Conservation (phyloP, 2,888 invertebrate genomes). For the Periphyllus acericola region DNA sequence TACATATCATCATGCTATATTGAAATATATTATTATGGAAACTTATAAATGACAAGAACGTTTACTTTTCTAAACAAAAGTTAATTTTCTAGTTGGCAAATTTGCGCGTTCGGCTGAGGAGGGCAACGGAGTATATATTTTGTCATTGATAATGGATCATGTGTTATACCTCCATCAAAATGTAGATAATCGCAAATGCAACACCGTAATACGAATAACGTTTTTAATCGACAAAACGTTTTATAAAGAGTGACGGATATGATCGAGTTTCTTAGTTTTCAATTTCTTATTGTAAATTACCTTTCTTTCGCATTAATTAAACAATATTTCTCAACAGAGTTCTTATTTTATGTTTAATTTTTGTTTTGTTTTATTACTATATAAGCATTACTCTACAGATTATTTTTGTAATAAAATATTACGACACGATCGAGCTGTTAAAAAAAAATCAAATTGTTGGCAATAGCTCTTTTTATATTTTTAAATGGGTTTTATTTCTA, state of each 20-base stretch:
- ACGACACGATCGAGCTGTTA: neutral
- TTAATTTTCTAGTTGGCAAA: neutral
- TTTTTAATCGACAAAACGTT: constrained; percentile 1
- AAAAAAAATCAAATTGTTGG: neutral
- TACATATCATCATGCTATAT: no score
- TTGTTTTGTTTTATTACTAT: neutral
- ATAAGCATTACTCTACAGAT: neutral
- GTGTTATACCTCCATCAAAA: neutral
- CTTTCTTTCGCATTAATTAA: neutral
- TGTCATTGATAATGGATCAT: neutral
- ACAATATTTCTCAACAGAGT: no score
- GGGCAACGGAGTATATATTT: neutral
- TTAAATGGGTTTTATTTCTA: constrained; percentile 5
- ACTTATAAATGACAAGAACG: neutral
- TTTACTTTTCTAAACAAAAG: neutral
- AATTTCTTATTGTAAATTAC: neutral
- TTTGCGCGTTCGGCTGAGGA: neutral
- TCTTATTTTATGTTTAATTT: neutral
- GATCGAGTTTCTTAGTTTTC: neutral
- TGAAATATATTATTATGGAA: neutral
- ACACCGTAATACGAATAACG: neutral
- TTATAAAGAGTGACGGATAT: neutral
- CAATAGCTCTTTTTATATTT: constrained; percentile 8
- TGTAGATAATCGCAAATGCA: neutral
- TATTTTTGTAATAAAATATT: constrained; percentile 1